Evolutionary conservation across 92 coral and sea anemone genomes (phyloP), one percentile per base, ranked within the genome.

Genomic region (Porites cylindrica): DNA sequence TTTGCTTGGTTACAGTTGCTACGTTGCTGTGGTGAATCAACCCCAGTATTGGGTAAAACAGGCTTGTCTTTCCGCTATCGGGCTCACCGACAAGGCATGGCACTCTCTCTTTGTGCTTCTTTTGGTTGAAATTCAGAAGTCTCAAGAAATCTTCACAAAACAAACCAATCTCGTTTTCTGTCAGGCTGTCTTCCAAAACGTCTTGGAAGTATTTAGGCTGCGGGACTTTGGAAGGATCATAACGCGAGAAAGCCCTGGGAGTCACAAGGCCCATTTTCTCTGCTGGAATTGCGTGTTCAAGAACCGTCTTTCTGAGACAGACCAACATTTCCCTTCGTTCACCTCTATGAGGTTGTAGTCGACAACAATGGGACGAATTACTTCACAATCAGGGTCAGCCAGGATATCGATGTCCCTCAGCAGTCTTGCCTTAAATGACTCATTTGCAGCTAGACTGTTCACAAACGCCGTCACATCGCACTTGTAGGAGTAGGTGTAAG

Each of bases 301-400:
- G 51, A 83, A 83, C 24, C 38, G 65, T 66, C 90, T 56, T 60
- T 79, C 82, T 59, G 72, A 79, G 32, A 85, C 73, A 14, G 82
- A 72, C 89, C 81, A 84, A 84, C 86, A 80, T 10, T 68, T 20
- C 26, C 86, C 89, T 4, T 63, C 73, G 59, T 72, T 60, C 6
- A 90, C 93, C 73, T 84, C 93, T 58, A 90, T 84, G 12, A 90
- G 76, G 63, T 85, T 73, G 63, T 89, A 62, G 65, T 89, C 78
- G 18, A 78, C 78, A 32, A 72, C 69, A 72, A 89, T 58, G 3
- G 81, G 88, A 6, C 75, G 83, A 19, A 89, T 83, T 62, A 89
- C 80, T 63, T 89, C 85, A 69, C 85, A 83, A 80, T 58, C 78
- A 19, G 85, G 92, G 54, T 84, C 88, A 13, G 92, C 85, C 71